These are phyloP conservation scores for Pygoscelis adeliae DNA, from an alignment of 2,113 vertebrate species.

Conservation along the genomic window DNA sequence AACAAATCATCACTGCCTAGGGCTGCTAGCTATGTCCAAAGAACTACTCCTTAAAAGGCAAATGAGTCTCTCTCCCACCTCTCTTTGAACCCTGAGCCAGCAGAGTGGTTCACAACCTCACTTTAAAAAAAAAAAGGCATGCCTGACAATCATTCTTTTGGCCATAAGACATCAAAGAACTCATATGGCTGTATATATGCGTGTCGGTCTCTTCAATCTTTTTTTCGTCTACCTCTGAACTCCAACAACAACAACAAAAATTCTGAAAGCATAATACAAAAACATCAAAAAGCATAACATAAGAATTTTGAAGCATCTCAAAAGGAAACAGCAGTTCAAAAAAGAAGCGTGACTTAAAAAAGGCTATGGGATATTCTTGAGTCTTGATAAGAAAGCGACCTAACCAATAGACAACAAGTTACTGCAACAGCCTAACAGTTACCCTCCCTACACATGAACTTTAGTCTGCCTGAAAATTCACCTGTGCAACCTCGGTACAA, in stretches of 20 bases:
- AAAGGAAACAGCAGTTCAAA: background rate
- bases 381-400: background rate
- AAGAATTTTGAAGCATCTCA: background rate
- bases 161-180: background rate
- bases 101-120: background rate
- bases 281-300: background rate
- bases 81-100: background rate
- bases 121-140: background rate
- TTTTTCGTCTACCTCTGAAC: background rate
- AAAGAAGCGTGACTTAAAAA: background rate
- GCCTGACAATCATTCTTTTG: background rate
- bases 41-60: background rate
- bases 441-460: background rate
- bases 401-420: background rate
- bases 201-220: background rate
- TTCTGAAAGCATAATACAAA: background rate
- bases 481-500: background rate
- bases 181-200: background rate
- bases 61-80: background rate
- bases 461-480: background rate
- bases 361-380: background rate
- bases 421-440: background rate
- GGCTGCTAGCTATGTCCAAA: background rate
- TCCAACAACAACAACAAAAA: constrained; percentile 57
- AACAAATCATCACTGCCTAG: background rate